These are phyloP conservation scores for Idaea straminata DNA, from an alignment of 2,888 invertebrate species.

Conservation along the genomic window DNA sequence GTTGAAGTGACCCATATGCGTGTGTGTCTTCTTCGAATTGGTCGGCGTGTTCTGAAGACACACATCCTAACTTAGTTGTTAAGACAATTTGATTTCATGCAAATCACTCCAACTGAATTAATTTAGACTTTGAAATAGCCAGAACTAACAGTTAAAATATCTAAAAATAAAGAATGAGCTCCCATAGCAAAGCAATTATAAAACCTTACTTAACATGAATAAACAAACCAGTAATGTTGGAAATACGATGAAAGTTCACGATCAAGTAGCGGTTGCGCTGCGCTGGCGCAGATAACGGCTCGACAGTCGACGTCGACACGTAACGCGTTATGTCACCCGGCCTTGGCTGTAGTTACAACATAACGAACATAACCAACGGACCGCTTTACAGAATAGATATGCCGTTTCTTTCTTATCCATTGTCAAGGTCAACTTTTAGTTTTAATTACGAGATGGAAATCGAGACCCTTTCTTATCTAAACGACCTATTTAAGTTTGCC, in stretches of 20 bases:
- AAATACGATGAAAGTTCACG: slow-evolving; percentile 19
- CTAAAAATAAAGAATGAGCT: no score
- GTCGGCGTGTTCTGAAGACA: no score
- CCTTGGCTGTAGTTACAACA: slow-evolving; percentile 68
- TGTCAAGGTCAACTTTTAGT: slow-evolving; percentile 26
- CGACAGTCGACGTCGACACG: slow-evolving; percentile 30
- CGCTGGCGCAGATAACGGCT: slow-evolving; percentile 19
- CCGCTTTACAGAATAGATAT: slow-evolving; percentile 28
- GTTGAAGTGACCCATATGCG: no score
- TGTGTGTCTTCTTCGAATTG: no score
- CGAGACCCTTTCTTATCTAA: background rate
- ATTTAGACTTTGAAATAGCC: no score
- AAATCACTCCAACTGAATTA: no score
- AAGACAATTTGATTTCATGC: no score
- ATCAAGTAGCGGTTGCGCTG: slow-evolving; percentile 16
- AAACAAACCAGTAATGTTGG: slow-evolving; percentile 3
- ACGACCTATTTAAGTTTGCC: background rate
- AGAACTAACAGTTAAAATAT: no score
- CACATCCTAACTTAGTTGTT: no score
- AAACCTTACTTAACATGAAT: background rate
- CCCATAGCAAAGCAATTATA: background rate
- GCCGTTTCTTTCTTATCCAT: slow-evolving; percentile 30
- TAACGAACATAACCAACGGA: slow-evolving; percentile 3
- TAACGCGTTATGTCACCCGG: slow-evolving; percentile 56
- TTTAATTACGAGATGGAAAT: slow-evolving; percentile 12